These are phyloP conservation scores for Sphyrna mokarran DNA, from an alignment of 2,113 vertebrate genomes.

Conservation along the genomic window DNA sequence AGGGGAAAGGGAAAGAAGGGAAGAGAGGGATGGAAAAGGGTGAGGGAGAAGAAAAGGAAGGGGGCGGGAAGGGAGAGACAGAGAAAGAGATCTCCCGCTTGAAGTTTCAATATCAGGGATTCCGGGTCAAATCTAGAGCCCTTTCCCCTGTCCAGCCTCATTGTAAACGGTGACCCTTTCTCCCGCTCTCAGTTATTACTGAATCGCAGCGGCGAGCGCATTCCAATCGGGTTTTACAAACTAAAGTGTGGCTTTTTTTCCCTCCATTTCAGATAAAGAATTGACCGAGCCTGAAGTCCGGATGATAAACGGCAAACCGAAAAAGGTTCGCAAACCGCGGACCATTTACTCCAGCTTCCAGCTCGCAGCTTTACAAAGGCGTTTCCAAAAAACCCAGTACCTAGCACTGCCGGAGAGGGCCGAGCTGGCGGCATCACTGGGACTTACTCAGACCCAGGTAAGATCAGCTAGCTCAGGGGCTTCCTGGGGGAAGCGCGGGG, in stretches of 20 bases:
- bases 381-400: slow-evolving; percentile 98
- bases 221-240: neutral
- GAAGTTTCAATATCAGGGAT: neutral
- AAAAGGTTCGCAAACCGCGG: slow-evolving; percentile 95
- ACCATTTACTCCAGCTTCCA: slow-evolving; percentile 99
- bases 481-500: too few relatives aligned
- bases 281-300: slow-evolving; percentile 86
- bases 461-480: slow-evolving; percentile 23
- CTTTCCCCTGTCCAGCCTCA: too few relatives aligned
- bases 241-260: slow-evolving; percentile 39
- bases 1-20: too few relatives aligned
- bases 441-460: slow-evolving; percentile 96
- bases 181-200: neutral
- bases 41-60: too few relatives aligned
- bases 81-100: neutral
- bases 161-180: neutral
- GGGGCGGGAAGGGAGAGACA: neutral
- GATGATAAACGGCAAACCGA: slow-evolving; percentile 98
- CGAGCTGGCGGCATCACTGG: slow-evolving; percentile 87
- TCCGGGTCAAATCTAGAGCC: neutral
- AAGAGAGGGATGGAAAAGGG: too few relatives aligned
- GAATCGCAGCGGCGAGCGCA: neutral
- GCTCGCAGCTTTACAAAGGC: slow-evolving; percentile 88
- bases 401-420: slow-evolving; percentile 93
- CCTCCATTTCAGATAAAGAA: slow-evolving; percentile 75